Conservation (phyloP, 2,113 vertebrate genomes). For the Bucco capensis region DNA sequence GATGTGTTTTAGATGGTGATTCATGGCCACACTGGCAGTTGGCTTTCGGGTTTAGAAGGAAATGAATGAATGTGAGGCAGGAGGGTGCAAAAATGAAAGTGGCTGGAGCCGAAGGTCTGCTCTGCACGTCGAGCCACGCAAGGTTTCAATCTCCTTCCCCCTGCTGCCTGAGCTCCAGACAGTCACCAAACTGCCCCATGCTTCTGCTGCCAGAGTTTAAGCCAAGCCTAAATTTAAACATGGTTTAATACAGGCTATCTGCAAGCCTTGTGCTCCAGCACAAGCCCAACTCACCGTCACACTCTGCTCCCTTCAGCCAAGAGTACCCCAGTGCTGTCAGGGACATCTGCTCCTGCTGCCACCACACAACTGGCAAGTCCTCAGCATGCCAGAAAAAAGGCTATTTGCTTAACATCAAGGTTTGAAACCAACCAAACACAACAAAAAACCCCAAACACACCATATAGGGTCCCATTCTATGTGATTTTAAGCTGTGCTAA, state of each 20-base stretch:
- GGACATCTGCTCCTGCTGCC: background rate
- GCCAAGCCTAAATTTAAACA: background rate
- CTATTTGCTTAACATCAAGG: background rate
- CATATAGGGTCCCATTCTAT: background rate
- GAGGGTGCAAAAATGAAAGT: slow-evolving; percentile 3
- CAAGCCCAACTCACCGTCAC: background rate
- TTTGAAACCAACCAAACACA: background rate
- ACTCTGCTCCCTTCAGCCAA: background rate
- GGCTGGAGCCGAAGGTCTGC: background rate
- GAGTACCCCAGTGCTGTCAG: background rate
- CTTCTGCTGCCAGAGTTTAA: background rate
- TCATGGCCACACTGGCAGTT: background rate
- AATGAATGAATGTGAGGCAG: slow-evolving; percentile 36
- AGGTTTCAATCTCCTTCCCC: background rate
- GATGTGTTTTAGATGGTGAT: slow-evolving; percentile 1
- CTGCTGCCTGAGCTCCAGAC: background rate
- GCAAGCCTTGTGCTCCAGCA: accelerated
- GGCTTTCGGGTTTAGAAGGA: slow-evolving; percentile 16
- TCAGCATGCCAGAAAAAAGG: background rate
- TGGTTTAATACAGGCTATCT: background rate
- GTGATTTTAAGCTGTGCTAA: background rate
- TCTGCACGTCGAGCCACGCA: background rate
- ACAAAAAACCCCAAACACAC: background rate
- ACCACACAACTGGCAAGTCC: background rate
- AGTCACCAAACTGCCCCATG: background rate